phyloP scores from a whole-genome alignment of 2,888 invertebrate species.

The Orchesellides sinensis region DNA sequence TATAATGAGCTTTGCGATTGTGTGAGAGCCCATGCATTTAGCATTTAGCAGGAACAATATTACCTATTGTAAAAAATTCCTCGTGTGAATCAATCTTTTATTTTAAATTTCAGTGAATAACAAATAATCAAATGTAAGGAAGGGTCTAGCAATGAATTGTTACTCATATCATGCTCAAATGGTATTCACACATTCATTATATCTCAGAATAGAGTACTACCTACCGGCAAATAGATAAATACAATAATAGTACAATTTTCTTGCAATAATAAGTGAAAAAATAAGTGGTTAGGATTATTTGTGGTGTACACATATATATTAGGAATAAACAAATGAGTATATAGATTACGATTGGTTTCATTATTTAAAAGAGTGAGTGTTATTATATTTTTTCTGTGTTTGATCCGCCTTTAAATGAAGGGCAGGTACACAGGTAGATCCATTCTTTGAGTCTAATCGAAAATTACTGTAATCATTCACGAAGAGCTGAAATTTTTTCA shows the following conservation, averaged over 20 bases:
- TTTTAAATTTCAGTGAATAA: too few relatives aligned
- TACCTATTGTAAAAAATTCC: too few relatives aligned
- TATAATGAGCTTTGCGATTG: too few relatives aligned
- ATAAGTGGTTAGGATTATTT: constrained; percentile 61
- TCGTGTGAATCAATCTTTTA: too few relatives aligned
- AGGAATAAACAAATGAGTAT: constrained; percentile 60
- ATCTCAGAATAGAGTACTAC: too few relatives aligned
- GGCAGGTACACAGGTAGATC: constrained; percentile 69
- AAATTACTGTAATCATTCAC: constrained; percentile 76
- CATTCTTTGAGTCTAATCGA: constrained; percentile 72
- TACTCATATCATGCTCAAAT: too few relatives aligned
- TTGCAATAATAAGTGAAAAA: constrained; percentile 64
- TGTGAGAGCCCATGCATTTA: too few relatives aligned
- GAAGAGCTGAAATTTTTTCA: constrained; percentile 75
- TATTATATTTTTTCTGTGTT: constrained; percentile 67
- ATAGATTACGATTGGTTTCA: constrained; percentile 63
- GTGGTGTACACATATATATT: constrained; percentile 41
- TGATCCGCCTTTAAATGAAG: constrained; percentile 75
- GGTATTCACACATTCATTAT: too few relatives aligned
- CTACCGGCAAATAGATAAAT: constrained; percentile 38
- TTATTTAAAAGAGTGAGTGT: constrained; percentile 24
- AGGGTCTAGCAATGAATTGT: too few relatives aligned
- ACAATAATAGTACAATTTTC: constrained; percentile 37
- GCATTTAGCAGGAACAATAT: too few relatives aligned
- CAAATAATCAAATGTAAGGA: too few relatives aligned